These are phyloP conservation scores for Carassius gibelio DNA, from an alignment of 2,113 vertebrate genomes.

Conservation along the genomic window DNA sequence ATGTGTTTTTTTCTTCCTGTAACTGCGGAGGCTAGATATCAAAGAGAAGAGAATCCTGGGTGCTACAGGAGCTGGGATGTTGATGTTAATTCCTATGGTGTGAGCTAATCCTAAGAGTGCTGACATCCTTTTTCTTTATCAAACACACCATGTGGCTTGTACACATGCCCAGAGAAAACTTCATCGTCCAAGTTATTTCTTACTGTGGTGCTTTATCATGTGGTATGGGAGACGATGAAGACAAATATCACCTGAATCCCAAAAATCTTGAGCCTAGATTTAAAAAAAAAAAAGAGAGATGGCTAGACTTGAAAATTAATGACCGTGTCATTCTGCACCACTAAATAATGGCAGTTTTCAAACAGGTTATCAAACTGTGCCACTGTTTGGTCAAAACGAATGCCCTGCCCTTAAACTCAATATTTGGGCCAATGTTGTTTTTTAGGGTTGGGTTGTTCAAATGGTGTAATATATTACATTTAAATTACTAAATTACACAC, in stretches of 20 bases:
- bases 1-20: constrained; percentile 32
- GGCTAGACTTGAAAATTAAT: not conserved
- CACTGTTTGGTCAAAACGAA: not conserved
- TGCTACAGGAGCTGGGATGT: constrained; percentile 36
- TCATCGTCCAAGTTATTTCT: constrained; percentile 38
- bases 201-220: constrained; percentile 19
- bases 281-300: not conserved
- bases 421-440: not conserved
- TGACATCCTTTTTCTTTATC: constrained; percentile 64
- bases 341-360: not conserved
- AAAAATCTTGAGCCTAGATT: not conserved
- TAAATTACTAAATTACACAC: not conserved
- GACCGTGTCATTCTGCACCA: not conserved
- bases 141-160: constrained; percentile 52
- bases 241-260: constrained; percentile 2
- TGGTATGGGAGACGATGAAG: constrained; percentile 22
- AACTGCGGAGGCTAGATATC: constrained; percentile 39
- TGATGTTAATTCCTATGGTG: constrained; percentile 60
- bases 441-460: not conserved
- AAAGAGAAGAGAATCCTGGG: constrained; percentile 23
- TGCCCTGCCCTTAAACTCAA: not conserved
- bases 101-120: constrained; percentile 60
- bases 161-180: constrained; percentile 46
- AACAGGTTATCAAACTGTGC: not conserved
- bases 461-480: not conserved